Conservation (phyloP, 23 tunicate species). For the Aplidium turbinatum region DNA sequence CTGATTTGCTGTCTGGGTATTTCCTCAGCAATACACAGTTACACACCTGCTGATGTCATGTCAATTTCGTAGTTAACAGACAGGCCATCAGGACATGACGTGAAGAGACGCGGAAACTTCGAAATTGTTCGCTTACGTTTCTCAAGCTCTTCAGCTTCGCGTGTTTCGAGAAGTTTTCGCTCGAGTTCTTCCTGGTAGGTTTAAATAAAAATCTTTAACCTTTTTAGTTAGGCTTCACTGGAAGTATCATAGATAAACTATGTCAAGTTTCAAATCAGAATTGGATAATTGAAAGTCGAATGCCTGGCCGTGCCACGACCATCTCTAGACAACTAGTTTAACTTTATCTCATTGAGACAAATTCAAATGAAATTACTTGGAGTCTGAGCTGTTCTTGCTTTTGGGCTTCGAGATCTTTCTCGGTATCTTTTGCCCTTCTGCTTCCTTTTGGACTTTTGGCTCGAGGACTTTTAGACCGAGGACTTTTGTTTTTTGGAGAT, state of each 20-base stretch:
- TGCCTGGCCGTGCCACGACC: too few species aligned
- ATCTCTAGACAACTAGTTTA: too few species aligned
- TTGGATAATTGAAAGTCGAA: too few species aligned
- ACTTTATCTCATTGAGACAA: too few species aligned
- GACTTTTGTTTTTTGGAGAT: conserved; percentile 33
- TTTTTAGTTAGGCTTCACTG: too few species aligned
- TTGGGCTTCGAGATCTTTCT: conserved; percentile 77
- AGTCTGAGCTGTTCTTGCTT: conserved; percentile 54
- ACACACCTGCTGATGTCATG: conserved; percentile 54
- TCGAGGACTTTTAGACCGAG: conserved; percentile 57
- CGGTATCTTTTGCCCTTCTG: conserved; percentile 50
- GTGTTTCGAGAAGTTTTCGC: conserved; percentile 70
- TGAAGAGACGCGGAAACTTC: conserved; percentile 71
- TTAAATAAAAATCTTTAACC: too few species aligned
- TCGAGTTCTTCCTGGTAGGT: conserved; percentile 71
- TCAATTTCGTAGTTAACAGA: conserved; percentile 67
- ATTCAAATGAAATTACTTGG: conserved; percentile 45
- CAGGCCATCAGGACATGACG: conserved; percentile 86
- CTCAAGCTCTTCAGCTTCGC: conserved; percentile 67
- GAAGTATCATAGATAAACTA: too few species aligned
- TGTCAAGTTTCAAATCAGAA: too few species aligned
- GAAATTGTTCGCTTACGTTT: conserved; percentile 49
- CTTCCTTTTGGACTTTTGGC: conserved; percentile 80
- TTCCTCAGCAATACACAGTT: too few species aligned
- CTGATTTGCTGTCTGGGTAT: too few species aligned